phyloP scores from a whole-genome alignment of 1,140 invertebrate genomes.

The Neoseiulus cucumeris region DNA sequence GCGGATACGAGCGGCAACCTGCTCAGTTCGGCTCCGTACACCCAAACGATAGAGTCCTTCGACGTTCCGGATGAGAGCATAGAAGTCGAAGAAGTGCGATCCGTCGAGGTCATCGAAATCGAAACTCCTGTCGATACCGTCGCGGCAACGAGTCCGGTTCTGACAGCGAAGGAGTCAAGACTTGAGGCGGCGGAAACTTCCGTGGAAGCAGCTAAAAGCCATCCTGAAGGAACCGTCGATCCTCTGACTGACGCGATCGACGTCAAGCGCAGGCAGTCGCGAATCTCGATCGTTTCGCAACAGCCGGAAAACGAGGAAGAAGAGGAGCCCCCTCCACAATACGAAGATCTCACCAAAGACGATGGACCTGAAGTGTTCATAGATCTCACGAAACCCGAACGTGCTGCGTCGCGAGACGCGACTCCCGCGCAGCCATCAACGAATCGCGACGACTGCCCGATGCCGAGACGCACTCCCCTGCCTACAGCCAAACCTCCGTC shows the following conservation, averaged over 20 bases:
- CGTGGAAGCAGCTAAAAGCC: no score
- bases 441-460: background rate
- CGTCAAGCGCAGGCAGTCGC: no score
- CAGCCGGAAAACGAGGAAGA: background rate
- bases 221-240: no score
- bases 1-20: background rate
- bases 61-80: no score
- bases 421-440: background rate
- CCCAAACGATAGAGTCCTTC: background rate
- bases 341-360: background rate
- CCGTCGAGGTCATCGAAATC: no score
- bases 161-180: background rate
- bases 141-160: background rate
- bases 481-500: background rate
- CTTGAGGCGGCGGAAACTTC: no score
- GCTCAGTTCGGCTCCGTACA: background rate
- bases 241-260: no score
- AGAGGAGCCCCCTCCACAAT: background rate
- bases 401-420: no score
- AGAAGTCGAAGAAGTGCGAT: no score
- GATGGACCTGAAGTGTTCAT: background rate
- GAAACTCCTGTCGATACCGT: background rate
- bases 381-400: background rate
- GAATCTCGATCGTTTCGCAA: no score
- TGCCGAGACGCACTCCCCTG: background rate